Evolutionary conservation across 2,113 vertebrate genomes (phyloP).

Genomic region (Illadopsis cleaveri): DNA sequence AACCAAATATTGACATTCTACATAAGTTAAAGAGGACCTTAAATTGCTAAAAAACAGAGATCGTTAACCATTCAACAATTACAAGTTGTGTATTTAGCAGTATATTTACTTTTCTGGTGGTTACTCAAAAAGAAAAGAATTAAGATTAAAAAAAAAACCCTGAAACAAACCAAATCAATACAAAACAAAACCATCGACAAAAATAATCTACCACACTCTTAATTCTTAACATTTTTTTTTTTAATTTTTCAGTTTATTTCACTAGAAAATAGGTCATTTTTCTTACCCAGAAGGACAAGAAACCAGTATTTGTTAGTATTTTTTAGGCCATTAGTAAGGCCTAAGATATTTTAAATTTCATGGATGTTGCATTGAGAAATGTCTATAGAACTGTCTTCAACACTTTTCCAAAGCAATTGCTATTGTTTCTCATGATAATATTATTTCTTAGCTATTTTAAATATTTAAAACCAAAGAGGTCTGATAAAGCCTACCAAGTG

Average conservation of each 20-base stretch:
- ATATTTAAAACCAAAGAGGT: not conserved
- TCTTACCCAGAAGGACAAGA: not conserved
- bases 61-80: not conserved
- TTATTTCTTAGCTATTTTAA: not conserved
- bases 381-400: not conserved
- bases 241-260: not conserved
- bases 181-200: not conserved
- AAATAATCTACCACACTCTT: rapidly evolving
- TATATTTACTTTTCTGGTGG: not conserved
- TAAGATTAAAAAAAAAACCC: not conserved
- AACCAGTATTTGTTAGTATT: no score
- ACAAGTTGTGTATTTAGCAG: not conserved
- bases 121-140: not conserved
- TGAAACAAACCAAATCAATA: not conserved
- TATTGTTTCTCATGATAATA: not conserved
- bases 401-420: not conserved
- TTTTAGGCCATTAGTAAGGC: no score
- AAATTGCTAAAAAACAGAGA: not conserved
- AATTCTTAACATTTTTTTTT: not conserved
- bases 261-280: not conserved
- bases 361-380: not conserved
- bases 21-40: not conserved
- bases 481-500: not conserved
- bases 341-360: not conserved
- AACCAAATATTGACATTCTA: not conserved